Conservation (phyloP, 2,113 vertebrate species). For the Pavo muticus region DNA sequence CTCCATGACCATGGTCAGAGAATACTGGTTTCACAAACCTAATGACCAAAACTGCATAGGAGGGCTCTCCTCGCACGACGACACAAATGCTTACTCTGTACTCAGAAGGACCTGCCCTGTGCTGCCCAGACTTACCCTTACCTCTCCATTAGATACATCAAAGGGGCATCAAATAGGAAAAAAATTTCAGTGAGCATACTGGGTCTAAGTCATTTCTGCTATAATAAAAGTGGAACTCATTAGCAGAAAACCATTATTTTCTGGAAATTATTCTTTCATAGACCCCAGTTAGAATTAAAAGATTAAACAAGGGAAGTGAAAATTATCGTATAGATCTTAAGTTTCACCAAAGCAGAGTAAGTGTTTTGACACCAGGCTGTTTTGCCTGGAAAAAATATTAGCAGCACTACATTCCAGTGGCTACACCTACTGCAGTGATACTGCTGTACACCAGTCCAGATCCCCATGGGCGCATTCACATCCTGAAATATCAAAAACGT, state of each 20-base stretch:
- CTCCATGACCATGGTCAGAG: neutral
- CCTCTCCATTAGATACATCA: neutral
- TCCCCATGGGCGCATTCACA: neutral
- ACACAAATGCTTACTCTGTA: neutral
- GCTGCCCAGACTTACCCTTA: fast-evolving
- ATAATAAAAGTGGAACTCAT: neutral
- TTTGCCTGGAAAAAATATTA: neutral
- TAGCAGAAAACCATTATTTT: constrained; percentile 33
- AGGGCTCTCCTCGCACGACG: neutral
- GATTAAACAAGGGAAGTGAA: constrained; percentile 16
- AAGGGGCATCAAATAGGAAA: neutral
- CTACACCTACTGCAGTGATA: neutral
- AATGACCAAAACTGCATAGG: neutral
- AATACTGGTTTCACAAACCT: neutral
- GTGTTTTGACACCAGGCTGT: neutral
- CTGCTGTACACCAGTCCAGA: neutral
- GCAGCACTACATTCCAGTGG: neutral
- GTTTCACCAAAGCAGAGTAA: constrained; percentile 18
- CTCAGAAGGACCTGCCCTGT: neutral
- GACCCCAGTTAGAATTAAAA: constrained; percentile 31
- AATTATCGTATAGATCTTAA: constrained; percentile 28
- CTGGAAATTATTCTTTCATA: constrained; percentile 28
- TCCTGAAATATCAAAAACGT: neutral
- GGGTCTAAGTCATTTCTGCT: neutral
- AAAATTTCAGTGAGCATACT: neutral